Base-by-base conservation (phyloP, 2,888 invertebrate species). In the Epirrita christyi region DNA sequence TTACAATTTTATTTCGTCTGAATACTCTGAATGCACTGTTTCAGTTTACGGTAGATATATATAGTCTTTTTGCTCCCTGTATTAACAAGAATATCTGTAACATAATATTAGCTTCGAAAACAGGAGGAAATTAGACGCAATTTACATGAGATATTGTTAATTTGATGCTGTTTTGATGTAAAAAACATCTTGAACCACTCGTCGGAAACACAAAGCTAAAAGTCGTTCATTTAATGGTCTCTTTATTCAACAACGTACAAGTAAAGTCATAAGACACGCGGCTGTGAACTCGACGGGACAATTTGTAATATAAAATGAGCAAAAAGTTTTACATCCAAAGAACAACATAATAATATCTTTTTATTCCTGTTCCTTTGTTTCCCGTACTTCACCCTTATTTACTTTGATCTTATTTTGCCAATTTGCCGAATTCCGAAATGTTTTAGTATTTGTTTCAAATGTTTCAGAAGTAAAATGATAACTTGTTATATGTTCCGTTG, bases 281-380 rank as follows among this genome's bases (percentile, higher is more conserved):
- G 52, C 51, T 55, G 51, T 45, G 55, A 61, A 61, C 51, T 55
- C 48, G 55, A 52, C 57, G 61, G 57, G 57, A 48, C 61, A 55
- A 61, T 58, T 61, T 61, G 58, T 58, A 58, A 59, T 45, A 49
- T 59, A 52, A 59, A 55, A 55, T 40, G 28, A 64, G 55, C 48
- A 59, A 61, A 62, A 56, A 63, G 46, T 63, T 60, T 60, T 43
- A 52, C 54, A 54, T 65, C 43, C 52, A 9, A 55, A 56, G 59
- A 61, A 58, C 58, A 59, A 56, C 54, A 57, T 62, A 54, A 65
- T 61, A 65, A 54, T 51, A 57, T 61, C 36, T 61, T 74, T 65
- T 63, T 68, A 66, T 65, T 68, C 62, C 60, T 61, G 60, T 71
- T 67, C 63, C 68, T 61, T 65, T 56, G 61, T 69, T 66, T 64